Evolutionary conservation across 1,140 invertebrate genomes (phyloP).

Genomic region (Pseudomyrmex concolor): DNA sequence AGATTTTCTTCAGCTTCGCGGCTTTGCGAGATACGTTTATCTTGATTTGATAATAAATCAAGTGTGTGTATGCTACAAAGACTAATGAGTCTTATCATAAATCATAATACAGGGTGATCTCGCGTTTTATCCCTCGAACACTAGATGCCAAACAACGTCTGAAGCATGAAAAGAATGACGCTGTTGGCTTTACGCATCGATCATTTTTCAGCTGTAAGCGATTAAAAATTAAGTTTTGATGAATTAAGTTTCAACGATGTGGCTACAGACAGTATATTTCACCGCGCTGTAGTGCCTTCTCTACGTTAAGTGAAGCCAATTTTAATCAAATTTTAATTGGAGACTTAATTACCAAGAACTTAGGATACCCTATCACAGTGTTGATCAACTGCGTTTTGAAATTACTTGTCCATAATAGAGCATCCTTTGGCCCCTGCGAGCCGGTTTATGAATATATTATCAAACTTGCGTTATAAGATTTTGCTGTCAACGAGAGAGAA

Average conservation of each 20-base stretch:
- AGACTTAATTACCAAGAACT: slow-evolving; percentile 22
- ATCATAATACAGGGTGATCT: slow-evolving; percentile 33
- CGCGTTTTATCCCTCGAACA: slow-evolving; percentile 26
- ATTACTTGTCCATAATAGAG: slow-evolving; percentile 17
- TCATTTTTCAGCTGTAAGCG: not conserved
- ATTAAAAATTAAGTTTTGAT: slow-evolving; percentile 35
- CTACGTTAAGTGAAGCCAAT: not conserved
- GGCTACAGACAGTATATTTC: not conserved
- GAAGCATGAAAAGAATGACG: slow-evolving; percentile 24
- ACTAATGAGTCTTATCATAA: slow-evolving; percentile 55
- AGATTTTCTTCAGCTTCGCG: not conserved
- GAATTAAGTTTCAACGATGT: slow-evolving; percentile 1
- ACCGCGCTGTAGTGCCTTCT: too few relatives aligned
- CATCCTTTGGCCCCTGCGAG: not conserved
- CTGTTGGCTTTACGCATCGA: not conserved
- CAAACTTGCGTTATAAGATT: not conserved
- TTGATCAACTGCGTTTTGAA: slow-evolving; percentile 30
- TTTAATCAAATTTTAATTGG: slow-evolving; percentile 47
- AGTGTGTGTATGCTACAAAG: slow-evolving; percentile 8
- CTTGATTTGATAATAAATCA: slow-evolving; percentile 48
- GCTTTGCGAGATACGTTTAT: slow-evolving; percentile 17
- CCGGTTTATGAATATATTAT: slow-evolving; percentile 8
- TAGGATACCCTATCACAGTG: slow-evolving; percentile 5
- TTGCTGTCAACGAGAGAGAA: slow-evolving; percentile 18
- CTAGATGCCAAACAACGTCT: not conserved